Evolutionary conservation across 2,888 invertebrate genomes (phyloP).

Genomic region (Drosophila nr. perissopoda): DNA sequence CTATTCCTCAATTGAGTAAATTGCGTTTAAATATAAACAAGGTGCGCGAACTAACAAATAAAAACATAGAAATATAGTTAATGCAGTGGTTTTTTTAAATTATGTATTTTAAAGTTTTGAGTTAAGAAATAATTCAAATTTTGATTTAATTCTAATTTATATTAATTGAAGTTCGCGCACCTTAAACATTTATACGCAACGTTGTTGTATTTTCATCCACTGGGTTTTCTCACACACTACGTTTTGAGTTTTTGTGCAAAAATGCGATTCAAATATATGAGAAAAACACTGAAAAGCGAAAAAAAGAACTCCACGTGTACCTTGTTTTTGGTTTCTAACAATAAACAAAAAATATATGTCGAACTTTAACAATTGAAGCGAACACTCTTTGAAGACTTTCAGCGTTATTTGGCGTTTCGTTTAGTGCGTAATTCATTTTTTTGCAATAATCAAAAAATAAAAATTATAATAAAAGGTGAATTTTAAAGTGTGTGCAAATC

Average conservation of each 20-base stretch:
- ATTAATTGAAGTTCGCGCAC: slow-evolving; percentile 17
- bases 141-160: not conserved
- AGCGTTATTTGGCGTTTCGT: slow-evolving; percentile 36
- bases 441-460: slow-evolving; percentile 19
- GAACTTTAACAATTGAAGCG: slow-evolving; percentile 69
- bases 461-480: slow-evolving; percentile 3
- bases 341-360: slow-evolving; percentile 41
- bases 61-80: not conserved
- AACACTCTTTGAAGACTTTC: slow-evolving; percentile 80
- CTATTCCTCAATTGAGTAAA: slow-evolving; percentile 20
- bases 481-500: slow-evolving; percentile 42
- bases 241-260: slow-evolving; percentile 69
- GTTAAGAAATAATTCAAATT: not conserved
- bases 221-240: slow-evolving; percentile 35
- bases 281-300: slow-evolving; percentile 69
- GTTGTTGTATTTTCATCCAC: slow-evolving; percentile 19
- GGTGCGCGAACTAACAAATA: slow-evolving; percentile 30
- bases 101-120: not conserved
- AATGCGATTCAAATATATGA: slow-evolving; percentile 36
- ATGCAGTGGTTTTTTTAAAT: not conserved
- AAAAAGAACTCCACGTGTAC: slow-evolving; percentile 61
- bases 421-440: slow-evolving; percentile 48
- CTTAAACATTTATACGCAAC: slow-evolving; percentile 9
- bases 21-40: slow-evolving; percentile 29
- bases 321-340: slow-evolving; percentile 47